These are phyloP conservation scores for Apoderus coryli DNA, from an alignment of 2,888 invertebrate genomes.

Conservation along the genomic window DNA sequence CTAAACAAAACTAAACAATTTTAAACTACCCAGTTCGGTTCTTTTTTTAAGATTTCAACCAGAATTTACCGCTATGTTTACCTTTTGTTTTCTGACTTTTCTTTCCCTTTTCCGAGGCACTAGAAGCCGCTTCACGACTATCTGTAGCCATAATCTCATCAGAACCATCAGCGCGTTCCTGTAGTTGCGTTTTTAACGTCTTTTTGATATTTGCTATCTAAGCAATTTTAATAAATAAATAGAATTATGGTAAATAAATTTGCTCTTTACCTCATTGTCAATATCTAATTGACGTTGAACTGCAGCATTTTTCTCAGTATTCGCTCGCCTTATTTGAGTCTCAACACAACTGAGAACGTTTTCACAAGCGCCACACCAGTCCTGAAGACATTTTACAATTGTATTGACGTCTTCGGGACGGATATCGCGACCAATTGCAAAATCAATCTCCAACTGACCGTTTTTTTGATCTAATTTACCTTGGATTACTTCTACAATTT, in stretches of 20 bases:
- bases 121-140: constrained; percentile 45
- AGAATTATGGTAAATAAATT: constrained; percentile 18
- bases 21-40: too few relatives aligned
- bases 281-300: constrained; percentile 67
- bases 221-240: too few relatives aligned
- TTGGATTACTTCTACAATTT: constrained; percentile 65
- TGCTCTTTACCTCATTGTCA: constrained; percentile 82
- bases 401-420: constrained; percentile 66
- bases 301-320: constrained; percentile 67
- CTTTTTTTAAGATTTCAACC: constrained; percentile 39
- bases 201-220: constrained; percentile 82
- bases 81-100: constrained; percentile 24
- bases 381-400: constrained; percentile 67
- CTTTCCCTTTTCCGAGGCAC: constrained; percentile 35
- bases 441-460: constrained; percentile 84
- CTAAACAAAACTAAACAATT: too few relatives aligned
- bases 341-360: constrained; percentile 79
- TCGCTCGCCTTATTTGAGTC: constrained; percentile 76
- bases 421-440: constrained; percentile 86
- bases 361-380: constrained; percentile 86
- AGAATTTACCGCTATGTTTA: constrained; percentile 53
- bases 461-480: constrained; percentile 94
- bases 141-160: constrained; percentile 75
- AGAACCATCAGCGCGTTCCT: constrained; percentile 49
- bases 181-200: constrained; percentile 64